These are phyloP conservation scores for Ernsta delagoae DNA, from an alignment of 2,888 invertebrate species.

Conservation along the genomic window DNA sequence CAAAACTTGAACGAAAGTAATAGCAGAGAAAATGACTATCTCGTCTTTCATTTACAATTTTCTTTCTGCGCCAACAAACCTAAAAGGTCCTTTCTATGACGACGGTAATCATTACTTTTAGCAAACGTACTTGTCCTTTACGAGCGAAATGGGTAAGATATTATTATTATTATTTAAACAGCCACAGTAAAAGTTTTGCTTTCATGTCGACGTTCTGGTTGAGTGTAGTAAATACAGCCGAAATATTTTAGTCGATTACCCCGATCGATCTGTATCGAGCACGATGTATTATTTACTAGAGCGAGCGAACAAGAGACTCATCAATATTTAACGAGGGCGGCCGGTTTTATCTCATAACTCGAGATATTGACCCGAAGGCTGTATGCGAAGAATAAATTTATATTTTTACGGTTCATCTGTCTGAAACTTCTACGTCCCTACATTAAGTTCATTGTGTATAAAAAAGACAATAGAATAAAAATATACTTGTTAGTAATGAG, in stretches of 20 bases:
- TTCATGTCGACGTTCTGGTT: slow-evolving; percentile 7
- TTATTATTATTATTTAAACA: too few species aligned
- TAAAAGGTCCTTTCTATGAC: slow-evolving; percentile 12
- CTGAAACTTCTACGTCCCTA: slow-evolving; percentile 17
- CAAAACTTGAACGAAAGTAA: too few species aligned
- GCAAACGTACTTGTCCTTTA: slow-evolving; percentile 1
- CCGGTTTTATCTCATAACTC: slow-evolving; percentile 37
- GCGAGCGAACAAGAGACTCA: slow-evolving; percentile 23
- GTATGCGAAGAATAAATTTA: slow-evolving; percentile 23
- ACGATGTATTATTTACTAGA: slow-evolving; percentile 36
- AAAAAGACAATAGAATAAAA: background rate
- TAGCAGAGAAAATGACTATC: background rate
- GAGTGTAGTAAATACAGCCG: background rate
- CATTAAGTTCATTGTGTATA: background rate
- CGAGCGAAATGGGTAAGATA: background rate
- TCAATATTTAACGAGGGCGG: slow-evolving; percentile 37
- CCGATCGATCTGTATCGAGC: slow-evolving; percentile 35
- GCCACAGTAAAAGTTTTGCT: background rate
- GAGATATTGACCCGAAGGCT: slow-evolving; percentile 34
- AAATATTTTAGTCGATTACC: slow-evolving; percentile 34
- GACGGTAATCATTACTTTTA: slow-evolving; percentile 18
- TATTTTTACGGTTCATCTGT: slow-evolving; percentile 21
- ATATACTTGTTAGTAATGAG: too few species aligned
- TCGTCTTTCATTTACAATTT: background rate
- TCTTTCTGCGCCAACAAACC: background rate